phyloP scores from a whole-genome alignment of 1,140 invertebrate genomes.

The Drosophila insularis region DNA sequence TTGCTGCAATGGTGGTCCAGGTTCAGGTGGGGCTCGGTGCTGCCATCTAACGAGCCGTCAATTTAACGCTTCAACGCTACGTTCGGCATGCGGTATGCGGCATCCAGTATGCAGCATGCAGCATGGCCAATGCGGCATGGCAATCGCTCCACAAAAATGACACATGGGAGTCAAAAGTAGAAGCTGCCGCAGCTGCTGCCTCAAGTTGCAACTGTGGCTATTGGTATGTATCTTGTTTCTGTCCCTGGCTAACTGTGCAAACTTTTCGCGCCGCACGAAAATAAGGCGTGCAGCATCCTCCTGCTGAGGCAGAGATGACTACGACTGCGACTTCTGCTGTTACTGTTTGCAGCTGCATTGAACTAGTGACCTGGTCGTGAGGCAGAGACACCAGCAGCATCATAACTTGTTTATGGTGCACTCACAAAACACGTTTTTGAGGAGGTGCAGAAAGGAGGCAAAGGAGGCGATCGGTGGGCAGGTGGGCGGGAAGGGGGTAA shows the following conservation, averaged over 20 bases:
- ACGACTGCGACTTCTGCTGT: not conserved
- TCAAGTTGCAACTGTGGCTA: not conserved
- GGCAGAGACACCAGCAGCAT: conserved; percentile 54
- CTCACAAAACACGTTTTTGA: conserved; percentile 50
- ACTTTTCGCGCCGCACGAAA: conserved; percentile 76
- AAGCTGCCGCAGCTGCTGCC: conserved; percentile 4
- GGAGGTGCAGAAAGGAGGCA: conserved; percentile 10
- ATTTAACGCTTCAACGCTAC: conserved; percentile 78
- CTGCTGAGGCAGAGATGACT: conserved; percentile 16
- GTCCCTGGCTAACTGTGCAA: conserved; percentile 62
- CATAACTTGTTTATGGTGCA: conserved; percentile 63
- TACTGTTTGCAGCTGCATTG: conserved; percentile 53
- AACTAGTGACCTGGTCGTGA: conserved; percentile 81
- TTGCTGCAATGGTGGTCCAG: conserved; percentile 10
- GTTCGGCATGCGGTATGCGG: conserved; percentile 51
- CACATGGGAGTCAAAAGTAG: conserved; percentile 45
- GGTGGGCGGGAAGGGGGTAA: not conserved
- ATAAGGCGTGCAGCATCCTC: conserved; percentile 72
- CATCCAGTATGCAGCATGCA: conserved; percentile 32
- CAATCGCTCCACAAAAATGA: conserved; percentile 78
- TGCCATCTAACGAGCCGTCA: conserved; percentile 77
- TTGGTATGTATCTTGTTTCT: conserved; percentile 12
- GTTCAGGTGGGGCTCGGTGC: conserved; percentile 23
- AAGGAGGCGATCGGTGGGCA: not conserved
- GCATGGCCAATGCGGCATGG: conserved; percentile 39